A percentile compares a stretch with the other conserved stretches of the same genome.
Conservation (phyloP, 23 tunicate species). For the Diplosoma virens region DNA sequence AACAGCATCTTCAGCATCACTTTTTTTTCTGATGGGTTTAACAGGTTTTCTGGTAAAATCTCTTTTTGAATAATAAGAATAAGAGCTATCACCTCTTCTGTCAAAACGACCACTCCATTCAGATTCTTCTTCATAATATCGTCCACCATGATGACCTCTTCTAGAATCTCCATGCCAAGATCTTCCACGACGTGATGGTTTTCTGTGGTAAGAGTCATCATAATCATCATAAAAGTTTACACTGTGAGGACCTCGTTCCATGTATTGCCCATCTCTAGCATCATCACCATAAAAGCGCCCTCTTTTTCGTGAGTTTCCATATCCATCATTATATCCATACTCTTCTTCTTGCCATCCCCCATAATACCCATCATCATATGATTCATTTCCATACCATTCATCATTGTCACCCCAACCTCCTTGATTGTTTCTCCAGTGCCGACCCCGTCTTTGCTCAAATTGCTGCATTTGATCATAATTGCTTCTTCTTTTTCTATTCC, state of each 20-base stretch:
- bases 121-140: neutral
- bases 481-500: constrained; percentile 6
- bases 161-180: too few relatives aligned
- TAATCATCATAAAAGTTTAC: constrained; percentile 38
- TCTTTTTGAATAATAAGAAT: neutral
- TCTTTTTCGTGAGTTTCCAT: neutral
- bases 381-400: constrained; percentile 7
- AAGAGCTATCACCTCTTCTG: constrained; percentile 1
- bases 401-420: neutral
- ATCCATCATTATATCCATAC: constrained; percentile 16
- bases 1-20: constrained; percentile 28
- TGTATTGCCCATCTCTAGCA: neutral
- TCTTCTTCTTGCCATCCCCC: neutral
- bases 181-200: neutral
- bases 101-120: neutral
- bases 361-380: constrained; percentile 7
- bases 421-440: constrained; percentile 4
- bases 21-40: neutral
- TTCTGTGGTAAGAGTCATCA: neutral
- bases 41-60: neutral
- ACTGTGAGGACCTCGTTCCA: constrained; percentile 28
- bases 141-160: neutral
- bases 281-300: constrained; percentile 25
- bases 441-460: constrained; percentile 9
- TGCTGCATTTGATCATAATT: constrained; percentile 29